A percentile compares a stretch with the other conserved stretches of the same genome.
Evolutionary conservation across 1,140 invertebrate species (phyloP).

Genomic region (Battus philenor): DNA sequence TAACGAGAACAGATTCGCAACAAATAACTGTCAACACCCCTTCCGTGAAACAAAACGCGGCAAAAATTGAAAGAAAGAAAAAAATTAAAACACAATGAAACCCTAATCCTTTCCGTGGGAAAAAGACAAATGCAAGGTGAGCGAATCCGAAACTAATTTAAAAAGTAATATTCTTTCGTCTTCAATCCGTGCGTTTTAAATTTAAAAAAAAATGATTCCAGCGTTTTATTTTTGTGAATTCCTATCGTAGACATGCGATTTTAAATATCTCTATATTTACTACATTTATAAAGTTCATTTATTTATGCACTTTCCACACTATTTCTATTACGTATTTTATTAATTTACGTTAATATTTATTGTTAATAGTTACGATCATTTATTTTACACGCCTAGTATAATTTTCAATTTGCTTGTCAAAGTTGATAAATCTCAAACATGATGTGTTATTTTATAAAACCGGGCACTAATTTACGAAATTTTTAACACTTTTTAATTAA

Average conservation of each 20-base stretch:
- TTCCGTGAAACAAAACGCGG: slow-evolving; percentile 67
- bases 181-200: slow-evolving; percentile 26
- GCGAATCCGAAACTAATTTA: slow-evolving; percentile 71
- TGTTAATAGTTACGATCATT: too few species aligned
- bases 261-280: not conserved
- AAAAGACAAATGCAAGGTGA: slow-evolving; percentile 70
- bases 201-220: slow-evolving; percentile 13
- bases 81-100: slow-evolving; percentile 67
- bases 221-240: not conserved
- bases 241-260: too few species aligned
- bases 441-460: too few species aligned
- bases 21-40: slow-evolving; percentile 76
- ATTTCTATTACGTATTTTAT: too few species aligned
- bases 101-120: slow-evolving; percentile 72
- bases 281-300: too few species aligned
- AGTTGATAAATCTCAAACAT: too few species aligned
- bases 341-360: too few species aligned
- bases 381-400: too few species aligned
- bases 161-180: slow-evolving; percentile 71
- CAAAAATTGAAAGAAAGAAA: slow-evolving; percentile 52
- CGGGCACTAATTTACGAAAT: too few species aligned
- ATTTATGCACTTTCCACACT: too few species aligned
- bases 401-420: too few species aligned
- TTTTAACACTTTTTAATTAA: too few species aligned
- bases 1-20: slow-evolving; percentile 67